Evolutionary conservation across 1,140 invertebrate species (phyloP).

Genomic region (Drosophila yakuba): DNA sequence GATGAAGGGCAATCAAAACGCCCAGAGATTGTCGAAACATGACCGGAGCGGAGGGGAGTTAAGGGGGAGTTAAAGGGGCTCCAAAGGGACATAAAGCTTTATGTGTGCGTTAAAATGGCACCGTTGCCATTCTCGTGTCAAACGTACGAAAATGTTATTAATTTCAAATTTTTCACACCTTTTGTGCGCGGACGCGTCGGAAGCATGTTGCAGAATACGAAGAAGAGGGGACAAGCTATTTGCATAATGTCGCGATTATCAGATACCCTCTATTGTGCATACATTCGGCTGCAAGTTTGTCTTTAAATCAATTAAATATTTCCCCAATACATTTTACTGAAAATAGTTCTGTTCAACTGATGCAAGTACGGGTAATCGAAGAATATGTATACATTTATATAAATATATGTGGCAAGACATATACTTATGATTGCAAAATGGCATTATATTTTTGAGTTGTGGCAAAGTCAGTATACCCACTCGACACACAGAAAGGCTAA

Average conservation of each 20-base stretch:
- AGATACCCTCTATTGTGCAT: conserved; percentile 9
- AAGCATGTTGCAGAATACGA: conserved; percentile 7
- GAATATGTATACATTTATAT: too few species aligned
- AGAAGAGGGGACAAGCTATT: conserved; percentile 10
- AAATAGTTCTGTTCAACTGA: too few species aligned
- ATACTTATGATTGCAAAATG: too few species aligned
- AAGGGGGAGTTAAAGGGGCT: not conserved
- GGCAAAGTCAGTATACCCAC: conserved; percentile 27
- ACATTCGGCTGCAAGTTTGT: too few species aligned
- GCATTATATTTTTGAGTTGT: not conserved
- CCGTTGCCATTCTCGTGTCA: conserved; percentile 56
- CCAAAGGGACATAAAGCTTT: conserved; percentile 50
- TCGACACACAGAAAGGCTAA: conserved; percentile 25
- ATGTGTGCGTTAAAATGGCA: conserved; percentile 58
- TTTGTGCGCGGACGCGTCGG: conserved; percentile 26
- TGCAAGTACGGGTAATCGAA: too few species aligned
- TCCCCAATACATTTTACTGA: too few species aligned
- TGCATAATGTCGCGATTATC: conserved; percentile 23
- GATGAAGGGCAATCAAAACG: conserved; percentile 55
- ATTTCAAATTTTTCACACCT: conserved; percentile 72
- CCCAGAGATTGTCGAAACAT: conserved; percentile 46
- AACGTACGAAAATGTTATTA: conserved; percentile 75
- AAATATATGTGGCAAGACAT: too few species aligned
- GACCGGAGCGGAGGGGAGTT: not conserved
- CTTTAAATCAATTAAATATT: not conserved